These are phyloP conservation scores for Heliconius erato DNA, from an alignment of 2,888 invertebrate genomes.

Conservation along the genomic window DNA sequence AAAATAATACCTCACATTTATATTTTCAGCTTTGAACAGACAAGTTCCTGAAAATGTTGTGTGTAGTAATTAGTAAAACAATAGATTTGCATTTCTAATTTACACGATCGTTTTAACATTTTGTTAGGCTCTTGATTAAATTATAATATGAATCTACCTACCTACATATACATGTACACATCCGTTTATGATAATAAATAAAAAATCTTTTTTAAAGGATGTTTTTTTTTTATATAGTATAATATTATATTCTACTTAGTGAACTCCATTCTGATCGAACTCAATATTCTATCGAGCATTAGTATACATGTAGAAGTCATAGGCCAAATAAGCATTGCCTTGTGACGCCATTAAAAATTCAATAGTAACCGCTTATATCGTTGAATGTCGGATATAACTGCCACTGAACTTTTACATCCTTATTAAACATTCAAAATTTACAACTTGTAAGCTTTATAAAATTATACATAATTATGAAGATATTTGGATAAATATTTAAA, in stretches of 20 bases:
- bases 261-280: not conserved
- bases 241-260: not conserved
- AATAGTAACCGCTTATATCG: slow-evolving; percentile 18
- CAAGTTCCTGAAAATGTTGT: no score
- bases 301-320: slow-evolving; percentile 8
- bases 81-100: no score
- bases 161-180: no score
- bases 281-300: slow-evolving; percentile 10
- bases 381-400: slow-evolving; percentile 28
- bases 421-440: not conserved
- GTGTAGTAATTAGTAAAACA: no score
- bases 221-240: not conserved
- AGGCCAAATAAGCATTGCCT: slow-evolving; percentile 6
- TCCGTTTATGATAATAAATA: no score
- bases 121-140: no score
- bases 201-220: no score
- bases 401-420: slow-evolving; percentile 13
- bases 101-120: no score
- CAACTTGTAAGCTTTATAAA: not conserved
- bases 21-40: no score
- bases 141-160: no score
- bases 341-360: slow-evolving; percentile 25
- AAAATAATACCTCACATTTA: not conserved
- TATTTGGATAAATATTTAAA: not conserved
- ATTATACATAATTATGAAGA: not conserved